phyloP scores from a whole-genome alignment of 2,888 invertebrate genomes.

The Pasiphila rectangulata region DNA sequence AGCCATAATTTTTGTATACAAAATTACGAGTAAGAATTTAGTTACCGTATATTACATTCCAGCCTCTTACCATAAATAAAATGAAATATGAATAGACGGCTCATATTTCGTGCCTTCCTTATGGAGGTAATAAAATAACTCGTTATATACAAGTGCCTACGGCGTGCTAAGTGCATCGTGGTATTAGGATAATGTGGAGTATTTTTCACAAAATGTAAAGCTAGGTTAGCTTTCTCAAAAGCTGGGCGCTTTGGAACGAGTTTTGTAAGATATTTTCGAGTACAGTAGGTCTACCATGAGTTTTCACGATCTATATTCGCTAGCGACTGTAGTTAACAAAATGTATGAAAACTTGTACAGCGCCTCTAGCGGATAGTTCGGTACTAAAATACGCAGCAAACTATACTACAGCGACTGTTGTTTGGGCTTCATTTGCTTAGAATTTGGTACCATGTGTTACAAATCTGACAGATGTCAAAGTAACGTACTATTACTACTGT shows the following conservation, averaged over 20 bases:
- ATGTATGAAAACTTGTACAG: too few relatives aligned
- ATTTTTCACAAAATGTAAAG: slow-evolving; percentile 36
- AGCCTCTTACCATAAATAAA: slow-evolving; percentile 20
- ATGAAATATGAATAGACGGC: slow-evolving; percentile 21
- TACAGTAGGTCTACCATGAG: too few relatives aligned
- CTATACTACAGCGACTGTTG: too few relatives aligned
- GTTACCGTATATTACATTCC: not conserved
- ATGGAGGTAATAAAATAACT: slow-evolving; percentile 38
- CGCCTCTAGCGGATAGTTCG: too few relatives aligned
- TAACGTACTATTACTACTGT: too few relatives aligned
- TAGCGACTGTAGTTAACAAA: too few relatives aligned
- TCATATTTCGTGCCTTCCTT: slow-evolving; percentile 24
- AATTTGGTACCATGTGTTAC: too few relatives aligned
- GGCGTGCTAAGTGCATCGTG: slow-evolving; percentile 49
- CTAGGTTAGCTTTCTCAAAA: slow-evolving; percentile 1
- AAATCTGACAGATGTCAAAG: too few relatives aligned
- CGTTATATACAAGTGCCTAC: slow-evolving; percentile 41
- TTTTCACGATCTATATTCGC: too few relatives aligned
- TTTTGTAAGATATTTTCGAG: not conserved
- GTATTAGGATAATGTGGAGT: slow-evolving; percentile 47
- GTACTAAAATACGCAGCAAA: too few relatives aligned
- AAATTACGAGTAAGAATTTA: not conserved
- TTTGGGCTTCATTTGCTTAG: too few relatives aligned
- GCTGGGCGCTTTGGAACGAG: not conserved
- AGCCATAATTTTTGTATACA: too few relatives aligned